A percentile compares a stretch with the other conserved stretches of the same genome.
Evolutionary conservation across 2,888 invertebrate species (phyloP).

Genomic region (Cactoblastis cactorum): DNA sequence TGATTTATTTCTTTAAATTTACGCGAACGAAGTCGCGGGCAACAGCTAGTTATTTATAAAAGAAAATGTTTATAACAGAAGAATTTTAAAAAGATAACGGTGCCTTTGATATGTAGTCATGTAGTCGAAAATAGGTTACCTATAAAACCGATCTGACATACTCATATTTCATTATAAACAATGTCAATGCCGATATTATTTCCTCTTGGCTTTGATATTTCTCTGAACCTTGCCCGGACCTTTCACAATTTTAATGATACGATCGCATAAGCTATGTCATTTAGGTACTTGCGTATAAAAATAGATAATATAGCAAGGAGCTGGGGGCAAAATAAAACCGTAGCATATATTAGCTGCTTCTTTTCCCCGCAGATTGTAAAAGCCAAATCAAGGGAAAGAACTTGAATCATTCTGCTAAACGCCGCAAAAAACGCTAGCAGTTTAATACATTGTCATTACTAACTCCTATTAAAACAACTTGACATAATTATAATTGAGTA

Average conservation of each 20-base stretch:
- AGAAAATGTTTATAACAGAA: no score
- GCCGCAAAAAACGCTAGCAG: no score
- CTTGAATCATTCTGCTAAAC: no score
- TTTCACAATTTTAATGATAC: conserved; percentile 16
- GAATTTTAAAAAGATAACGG: no score
- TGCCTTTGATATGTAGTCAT: no score
- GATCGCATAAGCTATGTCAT: neutral
- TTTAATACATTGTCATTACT: neutral
- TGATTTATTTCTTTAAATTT: no score
- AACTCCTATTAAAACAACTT: neutral
- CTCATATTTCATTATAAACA: neutral
- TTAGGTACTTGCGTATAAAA: neutral
- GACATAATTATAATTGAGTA: conserved; percentile 10
- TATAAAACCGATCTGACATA: neutral
- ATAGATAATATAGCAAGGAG: neutral
- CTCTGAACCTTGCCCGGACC: conserved; percentile 11
- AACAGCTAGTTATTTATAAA: no score
- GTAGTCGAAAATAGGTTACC: no score
- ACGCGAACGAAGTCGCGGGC: no score
- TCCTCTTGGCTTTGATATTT: conserved; percentile 8
- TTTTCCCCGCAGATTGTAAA: no score
- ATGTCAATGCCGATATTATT: conserved; percentile 13
- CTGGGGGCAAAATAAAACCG: neutral
- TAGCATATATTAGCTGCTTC: no score
- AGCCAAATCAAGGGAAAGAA: no score